phyloP scores from a whole-genome alignment of 2,888 invertebrate genomes.

The Chironomus tentans region DNA sequence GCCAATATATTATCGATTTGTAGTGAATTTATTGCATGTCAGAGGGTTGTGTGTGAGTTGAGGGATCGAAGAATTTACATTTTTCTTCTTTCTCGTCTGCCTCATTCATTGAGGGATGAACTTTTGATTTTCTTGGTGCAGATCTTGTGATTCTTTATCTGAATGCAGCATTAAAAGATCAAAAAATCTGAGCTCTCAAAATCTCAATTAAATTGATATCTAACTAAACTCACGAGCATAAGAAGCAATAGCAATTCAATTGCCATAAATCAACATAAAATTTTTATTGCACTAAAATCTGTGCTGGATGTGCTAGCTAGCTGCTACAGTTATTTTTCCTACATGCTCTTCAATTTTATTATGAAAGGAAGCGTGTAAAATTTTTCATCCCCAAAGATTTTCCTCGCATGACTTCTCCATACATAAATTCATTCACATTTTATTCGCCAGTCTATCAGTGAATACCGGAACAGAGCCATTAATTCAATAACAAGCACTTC shows the following conservation, averaged over 20 bases:
- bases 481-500: slow-evolving; percentile 25
- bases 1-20: slow-evolving; percentile 15
- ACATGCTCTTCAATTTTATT: neutral
- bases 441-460: neutral
- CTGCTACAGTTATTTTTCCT: too few species aligned
- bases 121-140: neutral
- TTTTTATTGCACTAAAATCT: neutral
- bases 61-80: neutral
- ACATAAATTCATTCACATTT: neutral
- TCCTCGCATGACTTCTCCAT: slow-evolving; percentile 4
- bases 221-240: too few species aligned
- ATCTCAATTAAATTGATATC: too few species aligned
- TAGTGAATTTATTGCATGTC: neutral
- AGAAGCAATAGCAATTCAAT: slow-evolving; percentile 7
- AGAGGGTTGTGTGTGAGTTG: neutral
- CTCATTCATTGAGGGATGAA: neutral
- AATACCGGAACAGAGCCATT: slow-evolving; percentile 20
- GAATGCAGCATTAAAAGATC: neutral
- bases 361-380: neutral
- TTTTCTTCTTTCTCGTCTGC: too few species aligned
- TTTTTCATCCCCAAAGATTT: neutral
- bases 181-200: too few species aligned
- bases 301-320: too few species aligned
- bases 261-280: slow-evolving; percentile 20
- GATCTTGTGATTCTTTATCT: neutral